Percentiles rank a stretch among this genome's conserved stretches.
Conservation (phyloP, 2,888 invertebrate species). For the Eueremaeus valkanovi region DNA sequence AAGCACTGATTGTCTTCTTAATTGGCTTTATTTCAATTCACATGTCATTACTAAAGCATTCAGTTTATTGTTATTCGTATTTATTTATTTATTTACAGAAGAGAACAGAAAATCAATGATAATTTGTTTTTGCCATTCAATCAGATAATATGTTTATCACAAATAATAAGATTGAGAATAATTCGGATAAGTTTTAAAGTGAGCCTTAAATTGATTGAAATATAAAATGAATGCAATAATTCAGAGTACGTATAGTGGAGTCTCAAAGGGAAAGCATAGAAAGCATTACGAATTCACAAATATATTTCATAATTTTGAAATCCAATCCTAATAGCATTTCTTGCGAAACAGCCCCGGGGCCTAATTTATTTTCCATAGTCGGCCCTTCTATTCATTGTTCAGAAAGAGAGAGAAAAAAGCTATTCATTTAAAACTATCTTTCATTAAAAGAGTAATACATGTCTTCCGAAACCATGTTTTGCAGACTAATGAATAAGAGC, state of each 20-base stretch:
- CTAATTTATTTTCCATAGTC: constrained; percentile 4
- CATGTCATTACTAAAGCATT: not conserved
- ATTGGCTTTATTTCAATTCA: constrained; percentile 5
- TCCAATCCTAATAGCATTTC: constrained; percentile 20
- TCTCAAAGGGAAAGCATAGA: not conserved
- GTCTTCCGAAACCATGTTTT: not conserved
- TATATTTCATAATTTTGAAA: constrained; percentile 20
- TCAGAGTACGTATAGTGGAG: no score
- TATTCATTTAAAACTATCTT: constrained; percentile 1
- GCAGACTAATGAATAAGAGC: not conserved
- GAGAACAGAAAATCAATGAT: not conserved
- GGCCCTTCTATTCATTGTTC: constrained; percentile 15
- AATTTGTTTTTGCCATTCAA: not conserved
- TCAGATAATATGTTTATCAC: not conserved
- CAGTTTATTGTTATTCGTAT: not conserved
- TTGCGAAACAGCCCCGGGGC: not conserved
- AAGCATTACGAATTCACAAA: not conserved
- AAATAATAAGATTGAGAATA: no score
- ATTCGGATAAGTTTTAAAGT: no score
- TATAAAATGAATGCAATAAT: not conserved
- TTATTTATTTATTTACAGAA: no score
- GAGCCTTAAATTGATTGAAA: not conserved
- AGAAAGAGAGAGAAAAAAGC: not conserved
- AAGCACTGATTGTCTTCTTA: not conserved
- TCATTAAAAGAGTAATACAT: constrained; percentile 22